These are phyloP conservation scores for Ceyx erithaca DNA, from an alignment of 2,797 vertebrate species.

Conservation along the genomic window DNA sequence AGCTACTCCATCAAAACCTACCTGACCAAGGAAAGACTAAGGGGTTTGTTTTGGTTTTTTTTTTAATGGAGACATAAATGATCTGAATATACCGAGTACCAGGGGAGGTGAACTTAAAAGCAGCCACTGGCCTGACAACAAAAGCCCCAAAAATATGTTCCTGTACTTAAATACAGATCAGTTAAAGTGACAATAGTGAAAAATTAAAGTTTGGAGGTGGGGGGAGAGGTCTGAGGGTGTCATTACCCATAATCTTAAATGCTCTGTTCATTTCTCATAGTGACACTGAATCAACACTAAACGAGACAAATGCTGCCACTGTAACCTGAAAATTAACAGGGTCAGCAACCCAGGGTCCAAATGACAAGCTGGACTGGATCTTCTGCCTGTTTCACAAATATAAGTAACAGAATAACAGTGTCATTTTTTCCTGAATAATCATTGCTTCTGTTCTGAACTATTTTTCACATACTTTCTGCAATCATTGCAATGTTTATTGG, in stretches of 20 bases:
- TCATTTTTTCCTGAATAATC: neutral
- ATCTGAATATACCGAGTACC: accelerated
- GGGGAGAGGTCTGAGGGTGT: neutral
- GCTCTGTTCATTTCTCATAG: constrained; percentile 12
- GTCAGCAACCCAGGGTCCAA: neutral
- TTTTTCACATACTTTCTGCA: neutral
- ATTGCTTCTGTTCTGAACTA: neutral
- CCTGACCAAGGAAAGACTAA: neutral
- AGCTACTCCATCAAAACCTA: neutral
- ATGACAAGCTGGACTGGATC: neutral
- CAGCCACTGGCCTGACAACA: neutral
- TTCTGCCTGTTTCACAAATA: neutral
- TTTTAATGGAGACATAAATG: neutral
- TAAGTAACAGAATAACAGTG: neutral
- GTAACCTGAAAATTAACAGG: neutral
- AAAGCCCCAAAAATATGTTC: neutral
- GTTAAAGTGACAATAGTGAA: neutral
- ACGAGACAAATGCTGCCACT: constrained; percentile 27
- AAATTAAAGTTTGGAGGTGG: neutral
- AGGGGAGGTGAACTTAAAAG: neutral
- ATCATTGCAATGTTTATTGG: neutral
- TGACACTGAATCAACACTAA: constrained; percentile 31
- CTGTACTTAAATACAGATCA: neutral
- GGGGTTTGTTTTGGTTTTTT: neutral
- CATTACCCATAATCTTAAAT: neutral